Conservation (phyloP, 2,888 invertebrate species). For the Lycia hirtaria region DNA sequence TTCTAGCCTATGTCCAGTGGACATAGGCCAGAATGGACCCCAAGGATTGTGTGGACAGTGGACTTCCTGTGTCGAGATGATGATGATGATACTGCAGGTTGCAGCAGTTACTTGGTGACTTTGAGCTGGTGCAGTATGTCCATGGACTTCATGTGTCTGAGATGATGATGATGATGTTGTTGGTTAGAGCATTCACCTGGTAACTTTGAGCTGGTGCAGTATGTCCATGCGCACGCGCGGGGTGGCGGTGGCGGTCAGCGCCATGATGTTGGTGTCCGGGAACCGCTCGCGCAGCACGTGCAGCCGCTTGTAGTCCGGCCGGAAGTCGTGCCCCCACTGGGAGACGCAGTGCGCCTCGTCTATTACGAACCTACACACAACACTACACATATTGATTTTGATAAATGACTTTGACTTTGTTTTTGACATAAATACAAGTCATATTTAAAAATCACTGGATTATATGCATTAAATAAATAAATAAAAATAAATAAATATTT, state of each 20-base stretch:
- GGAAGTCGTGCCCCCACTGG: conserved; percentile 99
- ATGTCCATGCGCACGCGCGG: conserved; percentile 96
- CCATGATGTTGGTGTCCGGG: conserved; percentile 89
- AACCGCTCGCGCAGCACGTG: conserved; percentile 87
- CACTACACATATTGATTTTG: no score
- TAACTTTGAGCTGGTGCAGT: conserved; percentile 88
- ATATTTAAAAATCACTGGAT: no score
- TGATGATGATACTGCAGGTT: background rate
- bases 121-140: conserved; percentile 75
- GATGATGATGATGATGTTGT: no score
- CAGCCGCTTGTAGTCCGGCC: conserved; percentile 95
- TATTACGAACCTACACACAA: conserved; percentile 92
- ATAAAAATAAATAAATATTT: no score
- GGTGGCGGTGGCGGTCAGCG: conserved; percentile 98
- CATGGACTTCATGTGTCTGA: no score
- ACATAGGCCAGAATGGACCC: no score
- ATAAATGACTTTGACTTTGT: no score
- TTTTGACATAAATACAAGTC: no score
- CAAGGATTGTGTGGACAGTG: no score
- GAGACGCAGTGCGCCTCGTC: conserved; percentile 99
- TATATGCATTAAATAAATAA: no score
- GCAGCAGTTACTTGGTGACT: conserved; percentile 20
- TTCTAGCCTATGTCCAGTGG: no score
- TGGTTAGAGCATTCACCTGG: conserved; percentile 7
- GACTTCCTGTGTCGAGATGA: no score